A percentile compares a stretch with the other conserved stretches of the same genome.
These are phyloP conservation scores for Hipposideros larvatus DNA, from an alignment of 2,797 vertebrate genomes.

Conservation along the genomic window DNA sequence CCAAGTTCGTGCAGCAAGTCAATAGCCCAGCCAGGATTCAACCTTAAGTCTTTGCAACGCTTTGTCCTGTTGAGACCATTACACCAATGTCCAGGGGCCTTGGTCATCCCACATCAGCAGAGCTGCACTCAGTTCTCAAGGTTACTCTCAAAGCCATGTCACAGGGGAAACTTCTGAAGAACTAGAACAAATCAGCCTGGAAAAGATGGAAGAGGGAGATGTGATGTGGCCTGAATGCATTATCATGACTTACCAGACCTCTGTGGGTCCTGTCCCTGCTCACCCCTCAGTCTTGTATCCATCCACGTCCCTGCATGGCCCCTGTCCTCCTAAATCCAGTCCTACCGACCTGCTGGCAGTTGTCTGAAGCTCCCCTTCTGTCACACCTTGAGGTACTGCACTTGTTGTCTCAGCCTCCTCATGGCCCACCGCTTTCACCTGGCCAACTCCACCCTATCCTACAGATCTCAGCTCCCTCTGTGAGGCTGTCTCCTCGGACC, in stretches of 20 bases:
- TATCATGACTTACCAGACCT: not conserved
- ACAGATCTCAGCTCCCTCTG: not conserved
- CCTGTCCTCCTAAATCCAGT: not conserved
- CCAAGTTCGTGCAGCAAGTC: accelerated
- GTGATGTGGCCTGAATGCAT: not conserved
- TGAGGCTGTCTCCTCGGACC: not conserved
- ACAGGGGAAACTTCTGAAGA: not conserved
- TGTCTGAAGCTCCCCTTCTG: not conserved
- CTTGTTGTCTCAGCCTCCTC: not conserved
- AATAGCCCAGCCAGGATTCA: not conserved
- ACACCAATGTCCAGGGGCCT: not conserved
- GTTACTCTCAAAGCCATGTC: not conserved
- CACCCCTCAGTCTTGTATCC: not conserved
- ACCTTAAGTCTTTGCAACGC: not conserved
- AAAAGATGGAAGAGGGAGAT: not conserved
- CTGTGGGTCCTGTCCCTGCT: not conserved
- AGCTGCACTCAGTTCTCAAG: not conserved
- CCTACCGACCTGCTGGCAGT: not conserved
- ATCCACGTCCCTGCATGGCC: not conserved
- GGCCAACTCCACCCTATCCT: not conserved
- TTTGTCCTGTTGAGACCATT: not conserved
- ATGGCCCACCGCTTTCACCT: too few relatives aligned
- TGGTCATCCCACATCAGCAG: not conserved
- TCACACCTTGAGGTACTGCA: not conserved
- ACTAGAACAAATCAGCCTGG: not conserved